Evolutionary conservation across 2,888 invertebrate genomes (phyloP).

Genomic region (Helobdella robusta): DNA sequence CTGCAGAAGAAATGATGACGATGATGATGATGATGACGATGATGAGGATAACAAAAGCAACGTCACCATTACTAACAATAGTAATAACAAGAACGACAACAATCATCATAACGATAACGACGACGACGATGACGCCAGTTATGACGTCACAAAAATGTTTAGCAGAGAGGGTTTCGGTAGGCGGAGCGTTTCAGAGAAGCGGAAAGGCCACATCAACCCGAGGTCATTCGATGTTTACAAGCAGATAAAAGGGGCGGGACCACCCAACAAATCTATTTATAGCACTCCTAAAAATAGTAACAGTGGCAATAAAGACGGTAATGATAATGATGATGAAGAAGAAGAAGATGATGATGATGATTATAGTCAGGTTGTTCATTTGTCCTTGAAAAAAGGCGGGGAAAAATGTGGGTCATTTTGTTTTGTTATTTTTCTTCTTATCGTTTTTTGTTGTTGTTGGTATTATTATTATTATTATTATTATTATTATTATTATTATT

Average conservation of each 20-base stretch:
- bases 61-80: not conserved
- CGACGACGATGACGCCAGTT: not conserved
- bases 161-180: constrained; percentile 26
- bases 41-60: not conserved
- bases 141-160: not conserved
- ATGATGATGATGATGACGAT: not conserved
- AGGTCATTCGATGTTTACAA: constrained; percentile 27
- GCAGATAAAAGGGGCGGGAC: constrained; percentile 6
- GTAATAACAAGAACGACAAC: not conserved
- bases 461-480: too few species aligned
- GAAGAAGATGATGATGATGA: not conserved
- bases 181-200: constrained; percentile 29
- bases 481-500: too few species aligned
- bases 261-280: not conserved
- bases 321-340: not conserved
- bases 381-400: too few species aligned
- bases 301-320: not conserved
- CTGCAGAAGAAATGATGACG: not conserved
- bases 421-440: too few species aligned
- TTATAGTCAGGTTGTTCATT: not conserved
- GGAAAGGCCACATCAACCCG: constrained; percentile 26
- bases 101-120: not conserved
- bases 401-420: too few species aligned
- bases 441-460: too few species aligned
- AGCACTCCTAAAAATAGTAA: not conserved